Conservation (phyloP, 2,888 invertebrate genomes). For the Caenorhabditis angaria region DNA sequence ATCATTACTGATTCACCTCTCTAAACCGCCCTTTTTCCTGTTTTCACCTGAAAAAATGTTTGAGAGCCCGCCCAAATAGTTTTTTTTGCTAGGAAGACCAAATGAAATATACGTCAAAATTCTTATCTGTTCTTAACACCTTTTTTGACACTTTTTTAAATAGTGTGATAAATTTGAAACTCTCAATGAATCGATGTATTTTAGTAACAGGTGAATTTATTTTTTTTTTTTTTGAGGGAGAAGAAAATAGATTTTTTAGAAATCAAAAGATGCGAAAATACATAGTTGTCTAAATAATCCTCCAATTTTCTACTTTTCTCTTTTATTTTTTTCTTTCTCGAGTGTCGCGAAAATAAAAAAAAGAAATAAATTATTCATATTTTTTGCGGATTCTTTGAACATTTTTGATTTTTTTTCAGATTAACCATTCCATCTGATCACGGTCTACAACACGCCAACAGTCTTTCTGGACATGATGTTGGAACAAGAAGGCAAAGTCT, state of each 20-base stretch:
- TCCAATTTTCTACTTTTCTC: conserved; percentile 36
- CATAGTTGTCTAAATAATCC: neutral
- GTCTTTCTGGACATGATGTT: conserved; percentile 37
- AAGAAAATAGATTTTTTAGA: neutral
- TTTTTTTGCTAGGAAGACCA: no score
- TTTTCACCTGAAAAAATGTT: no score
- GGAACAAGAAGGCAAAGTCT: conserved; percentile 38
- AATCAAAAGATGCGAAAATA: neutral
- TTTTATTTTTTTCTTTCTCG: no score
- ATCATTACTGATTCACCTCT: no score
- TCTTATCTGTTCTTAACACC: conserved; percentile 12
- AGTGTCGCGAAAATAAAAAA: conserved; percentile 3
- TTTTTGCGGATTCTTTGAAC: conserved; percentile 3
- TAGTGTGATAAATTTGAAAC: conserved; percentile 14
- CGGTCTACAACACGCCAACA: conserved; percentile 39
- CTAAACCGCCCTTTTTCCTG: no score
- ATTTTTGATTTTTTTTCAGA: conserved; percentile 17
- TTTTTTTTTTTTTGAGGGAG: neutral
- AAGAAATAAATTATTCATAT: neutral
- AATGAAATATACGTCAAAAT: conserved; percentile 14
- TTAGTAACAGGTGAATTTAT: conserved; percentile 3
- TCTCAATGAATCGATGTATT: conserved; percentile 14
- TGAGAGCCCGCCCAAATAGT: no score
- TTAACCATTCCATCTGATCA: conserved; percentile 43
- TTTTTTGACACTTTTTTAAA: conserved; percentile 7